These are phyloP conservation scores for Nasonia giraulti DNA, from an alignment of 1,140 invertebrate species.

Conservation along the genomic window DNA sequence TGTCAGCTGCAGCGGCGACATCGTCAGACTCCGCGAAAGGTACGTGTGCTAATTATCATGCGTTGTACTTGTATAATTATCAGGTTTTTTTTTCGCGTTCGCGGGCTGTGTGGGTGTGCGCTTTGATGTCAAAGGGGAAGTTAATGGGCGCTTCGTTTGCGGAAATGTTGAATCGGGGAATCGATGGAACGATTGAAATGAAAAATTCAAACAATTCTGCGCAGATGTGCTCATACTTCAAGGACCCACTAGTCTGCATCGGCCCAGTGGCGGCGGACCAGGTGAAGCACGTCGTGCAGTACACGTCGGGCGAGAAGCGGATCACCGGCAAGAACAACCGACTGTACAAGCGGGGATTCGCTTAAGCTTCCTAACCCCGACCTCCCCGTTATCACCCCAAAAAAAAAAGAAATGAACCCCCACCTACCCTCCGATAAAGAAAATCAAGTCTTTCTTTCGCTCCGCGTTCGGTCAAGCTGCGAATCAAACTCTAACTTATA, in stretches of 20 bases:
- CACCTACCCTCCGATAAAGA: background rate
- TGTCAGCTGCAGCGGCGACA: slow-evolving; percentile 91
- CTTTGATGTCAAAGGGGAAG: background rate
- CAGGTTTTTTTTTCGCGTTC: too few species aligned
- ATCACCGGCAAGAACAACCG: slow-evolving; percentile 78
- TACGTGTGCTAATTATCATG: slow-evolving; percentile 58
- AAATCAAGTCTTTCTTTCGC: background rate
- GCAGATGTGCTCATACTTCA: slow-evolving; percentile 92
- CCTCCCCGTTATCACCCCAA: background rate
- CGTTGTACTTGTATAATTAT: too few species aligned
- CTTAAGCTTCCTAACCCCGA: slow-evolving; percentile 3
- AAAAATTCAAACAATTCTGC: slow-evolving; percentile 14
- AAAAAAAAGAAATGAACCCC: too few species aligned
- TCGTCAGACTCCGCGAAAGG: slow-evolving; percentile 87
- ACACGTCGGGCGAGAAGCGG: slow-evolving; percentile 86
- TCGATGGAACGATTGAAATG: too few species aligned
- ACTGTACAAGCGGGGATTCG: slow-evolving; percentile 64
- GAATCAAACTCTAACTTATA: slow-evolving; percentile 54
- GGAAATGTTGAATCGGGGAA: too few species aligned
- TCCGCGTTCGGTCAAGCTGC: slow-evolving; percentile 30
- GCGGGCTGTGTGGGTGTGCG: too few species aligned
- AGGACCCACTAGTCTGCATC: slow-evolving; percentile 90
- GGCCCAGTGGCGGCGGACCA: slow-evolving; percentile 88
- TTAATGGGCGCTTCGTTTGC: background rate
- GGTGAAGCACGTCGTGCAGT: slow-evolving; percentile 81